Conservation (phyloP, 2,113 vertebrate genomes). For the Glareola pratincola region DNA sequence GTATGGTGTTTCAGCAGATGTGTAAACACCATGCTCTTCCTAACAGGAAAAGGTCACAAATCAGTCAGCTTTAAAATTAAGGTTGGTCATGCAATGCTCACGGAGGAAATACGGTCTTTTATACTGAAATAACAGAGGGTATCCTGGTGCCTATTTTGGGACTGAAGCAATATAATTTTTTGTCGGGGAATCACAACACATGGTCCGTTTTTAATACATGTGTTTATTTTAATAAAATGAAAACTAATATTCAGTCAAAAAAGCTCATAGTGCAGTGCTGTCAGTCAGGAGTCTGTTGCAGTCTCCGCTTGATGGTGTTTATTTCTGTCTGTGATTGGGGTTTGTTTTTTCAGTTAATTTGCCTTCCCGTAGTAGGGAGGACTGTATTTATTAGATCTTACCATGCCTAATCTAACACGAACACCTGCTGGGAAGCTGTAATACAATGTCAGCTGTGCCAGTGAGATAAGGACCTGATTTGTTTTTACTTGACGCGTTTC, state of each 20-base stretch:
- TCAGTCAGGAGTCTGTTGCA: neutral
- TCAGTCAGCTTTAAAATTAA: conserved; percentile 9
- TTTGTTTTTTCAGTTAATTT: conserved; percentile 50
- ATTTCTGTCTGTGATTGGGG: neutral
- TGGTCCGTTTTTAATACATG: neutral
- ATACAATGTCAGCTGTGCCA: neutral
- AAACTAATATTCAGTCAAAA: neutral
- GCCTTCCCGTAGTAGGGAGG: neutral
- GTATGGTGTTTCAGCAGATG: conserved; percentile 4
- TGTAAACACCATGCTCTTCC: neutral
- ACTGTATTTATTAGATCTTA: conserved; percentile 1
- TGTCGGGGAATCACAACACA: neutral
- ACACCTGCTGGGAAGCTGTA: conserved; percentile 45
- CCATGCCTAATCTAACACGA: neutral
- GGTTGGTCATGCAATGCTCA: neutral
- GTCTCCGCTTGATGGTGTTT: neutral
- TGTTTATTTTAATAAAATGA: conserved; percentile 35
- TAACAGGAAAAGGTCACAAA: conserved; percentile 19
- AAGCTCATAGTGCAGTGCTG: neutral
- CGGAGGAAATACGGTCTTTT: neutral
- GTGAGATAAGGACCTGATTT: conserved; percentile 41
- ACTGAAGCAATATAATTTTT: neutral
- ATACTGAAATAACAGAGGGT: neutral
- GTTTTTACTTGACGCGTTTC: conserved; percentile 30
- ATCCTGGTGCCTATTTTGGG: conserved; percentile 6